Evolutionary conservation across 2,113 vertebrate species (phyloP).

Genomic region (Microcebus tavaratra): DNA sequence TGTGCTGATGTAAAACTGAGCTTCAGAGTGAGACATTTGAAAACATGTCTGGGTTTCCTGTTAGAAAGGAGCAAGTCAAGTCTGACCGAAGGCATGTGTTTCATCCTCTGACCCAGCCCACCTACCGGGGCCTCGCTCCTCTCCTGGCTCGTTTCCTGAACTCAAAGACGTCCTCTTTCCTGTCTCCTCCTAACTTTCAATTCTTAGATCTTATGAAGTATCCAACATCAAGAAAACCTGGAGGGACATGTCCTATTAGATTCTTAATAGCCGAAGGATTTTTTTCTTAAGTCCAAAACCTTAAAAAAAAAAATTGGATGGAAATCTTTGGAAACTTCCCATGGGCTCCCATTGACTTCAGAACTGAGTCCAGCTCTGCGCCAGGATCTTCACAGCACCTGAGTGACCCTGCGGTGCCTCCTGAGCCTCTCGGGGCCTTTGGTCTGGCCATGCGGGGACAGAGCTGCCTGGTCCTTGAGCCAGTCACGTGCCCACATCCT

Average conservation of each 20-base stretch:
- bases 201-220: background rate
- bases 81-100: background rate
- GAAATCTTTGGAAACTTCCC: background rate
- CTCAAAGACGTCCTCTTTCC: background rate
- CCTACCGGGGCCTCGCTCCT: background rate
- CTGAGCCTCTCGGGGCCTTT: background rate
- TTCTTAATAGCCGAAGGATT: background rate
- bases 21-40: background rate
- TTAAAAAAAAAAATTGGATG: background rate
- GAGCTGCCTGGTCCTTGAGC: background rate
- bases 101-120: background rate
- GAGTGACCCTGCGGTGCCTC: background rate
- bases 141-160: background rate
- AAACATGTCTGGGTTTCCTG: background rate
- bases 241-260: background rate
- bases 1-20: slow-evolving; percentile 26
- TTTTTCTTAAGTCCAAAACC: background rate
- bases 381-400: background rate
- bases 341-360: background rate
- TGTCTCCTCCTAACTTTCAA: background rate
- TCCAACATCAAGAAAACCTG: background rate
- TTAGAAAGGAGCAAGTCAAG: background rate
- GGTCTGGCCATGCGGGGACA: background rate
- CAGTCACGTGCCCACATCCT: background rate
- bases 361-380: background rate